These are phyloP conservation scores for Scrobipalpa costella DNA, from an alignment of 2,888 invertebrate species.

Conservation along the genomic window DNA sequence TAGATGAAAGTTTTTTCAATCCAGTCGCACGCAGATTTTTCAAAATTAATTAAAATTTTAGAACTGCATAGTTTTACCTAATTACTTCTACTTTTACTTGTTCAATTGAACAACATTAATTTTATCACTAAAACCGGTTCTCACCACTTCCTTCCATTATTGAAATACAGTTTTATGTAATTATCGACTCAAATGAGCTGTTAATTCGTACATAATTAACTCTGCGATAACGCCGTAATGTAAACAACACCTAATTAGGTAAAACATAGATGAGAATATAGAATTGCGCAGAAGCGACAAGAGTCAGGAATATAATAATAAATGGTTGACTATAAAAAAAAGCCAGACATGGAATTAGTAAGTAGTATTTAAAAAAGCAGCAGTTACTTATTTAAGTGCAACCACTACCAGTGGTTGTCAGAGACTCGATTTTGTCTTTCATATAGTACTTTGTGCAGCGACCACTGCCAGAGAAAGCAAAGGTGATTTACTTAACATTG, in stretches of 20 bases:
- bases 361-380: too few relatives aligned
- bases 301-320: background rate
- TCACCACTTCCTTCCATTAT: slow-evolving; percentile 37
- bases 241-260: slow-evolving; percentile 57
- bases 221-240: slow-evolving; percentile 44
- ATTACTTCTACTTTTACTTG: background rate
- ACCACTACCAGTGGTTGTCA: too few relatives aligned
- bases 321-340: slow-evolving; percentile 15
- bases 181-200: slow-evolving; percentile 58
- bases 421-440: too few relatives aligned
- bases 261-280: slow-evolving; percentile 36
- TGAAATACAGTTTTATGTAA: slow-evolving; percentile 39
- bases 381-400: too few relatives aligned
- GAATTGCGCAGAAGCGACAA: slow-evolving; percentile 12
- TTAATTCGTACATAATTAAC: slow-evolving; percentile 61
- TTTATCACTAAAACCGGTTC: slow-evolving; percentile 24
- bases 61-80: background rate
- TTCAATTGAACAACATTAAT: background rate
- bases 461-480: too few relatives aligned
- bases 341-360: background rate
- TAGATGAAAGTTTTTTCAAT: too few relatives aligned
- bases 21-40: too few relatives aligned
- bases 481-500: too few relatives aligned
- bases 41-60: too few relatives aligned
- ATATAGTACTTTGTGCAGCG: too few relatives aligned